Evolutionary conservation across 2,113 vertebrate genomes (phyloP).

Genomic region (Platichthys stellatus): DNA sequence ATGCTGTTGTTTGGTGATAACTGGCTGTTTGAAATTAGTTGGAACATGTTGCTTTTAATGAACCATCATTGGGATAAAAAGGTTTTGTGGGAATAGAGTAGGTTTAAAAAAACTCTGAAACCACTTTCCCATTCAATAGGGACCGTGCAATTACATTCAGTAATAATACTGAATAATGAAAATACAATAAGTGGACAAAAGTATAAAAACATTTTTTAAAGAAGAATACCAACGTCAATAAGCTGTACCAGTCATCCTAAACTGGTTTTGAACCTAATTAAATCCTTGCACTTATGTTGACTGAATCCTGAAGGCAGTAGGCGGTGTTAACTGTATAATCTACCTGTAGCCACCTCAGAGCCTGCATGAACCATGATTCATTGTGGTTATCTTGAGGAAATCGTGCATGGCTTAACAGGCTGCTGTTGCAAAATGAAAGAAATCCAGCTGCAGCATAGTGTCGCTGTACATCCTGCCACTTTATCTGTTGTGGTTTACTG

Average conservation of each 20-base stretch:
- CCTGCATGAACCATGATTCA: slow-evolving; percentile 22
- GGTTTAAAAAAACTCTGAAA: neutral
- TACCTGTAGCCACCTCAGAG: neutral
- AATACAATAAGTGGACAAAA: too few relatives aligned
- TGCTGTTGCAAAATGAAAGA: neutral
- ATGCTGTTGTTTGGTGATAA: neutral
- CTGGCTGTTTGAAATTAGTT: neutral
- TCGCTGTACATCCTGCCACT: too few relatives aligned
- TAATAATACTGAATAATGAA: too few relatives aligned
- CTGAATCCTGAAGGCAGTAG: slow-evolving; percentile 19
- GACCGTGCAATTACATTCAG: neutral
- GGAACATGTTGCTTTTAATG: neutral
- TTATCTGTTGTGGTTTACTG: too few relatives aligned
- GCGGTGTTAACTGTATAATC: neutral
- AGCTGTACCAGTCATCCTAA: neutral
- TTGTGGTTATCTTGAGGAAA: slow-evolving; percentile 12
- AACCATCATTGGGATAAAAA: neutral
- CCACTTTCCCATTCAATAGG: neutral
- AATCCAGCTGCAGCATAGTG: neutral
- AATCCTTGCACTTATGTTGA: slow-evolving; percentile 1
- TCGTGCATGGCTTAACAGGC: neutral
- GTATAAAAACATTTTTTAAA: too few relatives aligned
- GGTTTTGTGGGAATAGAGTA: neutral
- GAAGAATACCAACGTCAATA: too few relatives aligned
- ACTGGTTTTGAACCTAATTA: neutral